Base-by-base conservation (phyloP, 2,888 invertebrate genomes). In the Agrypnus murinus region DNA sequence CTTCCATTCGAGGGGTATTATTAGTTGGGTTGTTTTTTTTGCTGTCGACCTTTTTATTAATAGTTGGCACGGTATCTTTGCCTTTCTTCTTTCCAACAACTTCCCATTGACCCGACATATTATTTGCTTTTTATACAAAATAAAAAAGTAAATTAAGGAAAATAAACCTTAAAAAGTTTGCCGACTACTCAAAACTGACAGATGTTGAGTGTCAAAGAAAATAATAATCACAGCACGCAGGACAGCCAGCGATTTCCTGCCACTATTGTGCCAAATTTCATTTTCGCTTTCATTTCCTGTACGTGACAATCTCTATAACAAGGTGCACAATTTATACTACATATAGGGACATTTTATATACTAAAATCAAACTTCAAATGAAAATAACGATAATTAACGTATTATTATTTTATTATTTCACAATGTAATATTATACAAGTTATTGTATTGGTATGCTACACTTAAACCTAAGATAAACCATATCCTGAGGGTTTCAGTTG, bases 71-170 rank as follows among this genome's bases (percentile, higher is more conserved):
- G 72, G 80, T 84, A 65, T 75, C 82, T 73, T 87, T 91, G 43
- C 88, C 87, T 73, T 90, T 90, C 82, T 92, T 93, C 76, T 88
- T 93, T 55, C 90, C 89, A 69, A 92, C 92, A 77, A 91, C 89
- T 89, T 92, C 92, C 92, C 92, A 92, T 85, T 92, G 90, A 81
- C 89, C 89, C 78, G 87, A 86, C 87, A 87, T 87, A n/a, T n/a
- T n/a, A n/a, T n/a, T n/a, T 74, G 69, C 68, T 14, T 48, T 25
- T 25, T 2, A 25, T 53, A 53, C 7, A 58, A 68, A 63, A 57
- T 40, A 32, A 67, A 32, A 67, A 73, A 58, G 40, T 58, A 73
- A 70, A 63, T 12, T 55, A 58, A 25, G 25, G n/a, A 67, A 73
- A 72, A 69, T 19, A 65, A 69, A 72, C 6, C 36, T 55, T 32